phyloP scores from a whole-genome alignment of 2,888 invertebrate species.

The Anticlea derivata region DNA sequence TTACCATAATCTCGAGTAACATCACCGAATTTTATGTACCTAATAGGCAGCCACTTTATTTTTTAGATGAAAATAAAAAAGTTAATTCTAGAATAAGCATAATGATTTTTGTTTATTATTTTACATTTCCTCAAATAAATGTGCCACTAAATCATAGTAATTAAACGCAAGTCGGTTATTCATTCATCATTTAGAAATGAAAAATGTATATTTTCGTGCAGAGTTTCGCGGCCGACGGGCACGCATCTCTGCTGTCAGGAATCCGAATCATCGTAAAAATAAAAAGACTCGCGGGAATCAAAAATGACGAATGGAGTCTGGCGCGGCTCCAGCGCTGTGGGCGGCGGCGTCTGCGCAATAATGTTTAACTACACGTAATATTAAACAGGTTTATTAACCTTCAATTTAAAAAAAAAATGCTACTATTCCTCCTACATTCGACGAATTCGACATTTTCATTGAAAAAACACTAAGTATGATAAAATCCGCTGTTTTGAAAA shows the following conservation, averaged over 20 bases:
- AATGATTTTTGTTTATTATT: neutral
- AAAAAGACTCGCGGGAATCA: constrained; percentile 34
- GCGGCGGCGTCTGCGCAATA: constrained; percentile 10
- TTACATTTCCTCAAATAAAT: constrained; percentile 10
- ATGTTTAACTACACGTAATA: neutral
- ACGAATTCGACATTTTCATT: too few species aligned
- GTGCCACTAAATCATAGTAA: constrained; percentile 25
- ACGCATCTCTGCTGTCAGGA: constrained; percentile 12
- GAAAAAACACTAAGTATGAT: too few species aligned
- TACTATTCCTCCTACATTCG: too few species aligned
- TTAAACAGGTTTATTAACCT: constrained; percentile 16
- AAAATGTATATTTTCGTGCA: constrained; percentile 20
- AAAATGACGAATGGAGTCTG: constrained; percentile 40
- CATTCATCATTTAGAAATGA: constrained; percentile 25
- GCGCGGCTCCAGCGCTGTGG: constrained; percentile 33
- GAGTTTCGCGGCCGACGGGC: neutral
- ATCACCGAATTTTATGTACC: too few species aligned
- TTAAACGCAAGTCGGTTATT: constrained; percentile 19
- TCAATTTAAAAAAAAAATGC: neutral
- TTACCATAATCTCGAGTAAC: too few species aligned
- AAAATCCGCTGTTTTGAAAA: too few species aligned
- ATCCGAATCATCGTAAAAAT: constrained; percentile 39
- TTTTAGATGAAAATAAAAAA: too few species aligned
- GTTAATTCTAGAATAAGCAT: too few species aligned
- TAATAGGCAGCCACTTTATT: too few species aligned